Evolutionary conservation across 2,797 vertebrate species (phyloP).

Genomic region (Neopelma chrysocephalum): DNA sequence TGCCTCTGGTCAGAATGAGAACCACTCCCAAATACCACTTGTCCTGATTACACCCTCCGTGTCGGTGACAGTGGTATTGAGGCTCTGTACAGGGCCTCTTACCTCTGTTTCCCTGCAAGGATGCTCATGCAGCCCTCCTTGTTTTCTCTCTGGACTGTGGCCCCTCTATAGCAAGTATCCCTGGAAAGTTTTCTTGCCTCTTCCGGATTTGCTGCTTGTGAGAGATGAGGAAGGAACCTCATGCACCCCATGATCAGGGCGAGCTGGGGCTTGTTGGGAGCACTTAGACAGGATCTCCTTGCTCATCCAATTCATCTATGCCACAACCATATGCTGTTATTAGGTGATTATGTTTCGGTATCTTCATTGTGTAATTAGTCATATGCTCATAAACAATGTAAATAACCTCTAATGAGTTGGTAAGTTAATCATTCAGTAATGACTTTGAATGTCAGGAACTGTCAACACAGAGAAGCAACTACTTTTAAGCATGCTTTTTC

Average conservation of each 20-base stretch:
- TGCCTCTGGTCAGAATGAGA: constrained; percentile 31
- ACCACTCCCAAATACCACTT: constrained; percentile 26
- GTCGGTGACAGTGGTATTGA: not conserved
- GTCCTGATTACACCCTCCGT: not conserved
- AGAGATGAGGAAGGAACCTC: not conserved
- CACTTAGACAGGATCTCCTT: not conserved
- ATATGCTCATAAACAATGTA: constrained; percentile 51
- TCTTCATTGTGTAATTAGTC: constrained; percentile 62
- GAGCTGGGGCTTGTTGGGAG: constrained; percentile 7
- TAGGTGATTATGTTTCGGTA: constrained; percentile 48
- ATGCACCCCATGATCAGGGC: not conserved
- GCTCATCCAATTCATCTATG: not conserved
- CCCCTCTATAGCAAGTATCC: not conserved
- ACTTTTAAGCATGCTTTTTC: not conserved
- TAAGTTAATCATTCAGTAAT: constrained; percentile 42
- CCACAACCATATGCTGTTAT: constrained; percentile 10
- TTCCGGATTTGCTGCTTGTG: not conserved
- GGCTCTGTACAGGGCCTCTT: not conserved
- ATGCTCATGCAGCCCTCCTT: not conserved
- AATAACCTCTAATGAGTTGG: constrained; percentile 39
- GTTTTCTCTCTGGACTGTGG: not conserved
- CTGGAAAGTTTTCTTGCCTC: not conserved
- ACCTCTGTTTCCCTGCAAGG: not conserved
- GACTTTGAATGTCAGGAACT: constrained; percentile 8
- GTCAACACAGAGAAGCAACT: not conserved